Percentiles rank a stretch among this genome's conserved stretches.
Evolutionary conservation across 2,113 vertebrate species (phyloP).

Genomic region (Columba janthina): DNA sequence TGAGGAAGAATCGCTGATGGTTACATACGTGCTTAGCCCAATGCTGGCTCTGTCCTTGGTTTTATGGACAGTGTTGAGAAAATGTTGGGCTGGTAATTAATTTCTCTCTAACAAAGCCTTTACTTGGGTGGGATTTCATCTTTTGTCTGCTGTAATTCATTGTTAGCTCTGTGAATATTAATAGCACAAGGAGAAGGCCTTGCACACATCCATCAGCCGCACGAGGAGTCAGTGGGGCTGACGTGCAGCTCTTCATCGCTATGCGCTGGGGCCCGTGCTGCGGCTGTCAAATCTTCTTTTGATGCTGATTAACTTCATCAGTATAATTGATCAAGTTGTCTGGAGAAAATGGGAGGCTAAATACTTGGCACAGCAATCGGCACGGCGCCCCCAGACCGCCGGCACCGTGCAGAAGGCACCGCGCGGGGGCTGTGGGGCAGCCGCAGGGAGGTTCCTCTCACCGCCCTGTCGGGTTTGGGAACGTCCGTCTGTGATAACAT

Average conservation of each 20-base stretch:
- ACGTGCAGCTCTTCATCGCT: neutral
- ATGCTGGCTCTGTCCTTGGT: rapidly evolving
- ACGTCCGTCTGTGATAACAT: rapidly evolving
- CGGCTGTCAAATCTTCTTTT: constrained; percentile 1
- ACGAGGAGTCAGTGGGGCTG: neutral
- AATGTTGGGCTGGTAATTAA: neutral
- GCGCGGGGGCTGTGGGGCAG: neutral
- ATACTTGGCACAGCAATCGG: neutral
- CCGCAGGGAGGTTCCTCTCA: neutral
- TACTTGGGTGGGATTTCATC: neutral
- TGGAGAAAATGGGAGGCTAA: constrained; percentile 44
- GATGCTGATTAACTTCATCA: constrained; percentile 64
- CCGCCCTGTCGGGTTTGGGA: neutral
- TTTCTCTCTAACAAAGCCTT: neutral
- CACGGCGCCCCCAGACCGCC: neutral
- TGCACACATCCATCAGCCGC: neutral
- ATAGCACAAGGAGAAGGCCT: neutral
- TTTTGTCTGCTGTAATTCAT: neutral
- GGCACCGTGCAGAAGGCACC: neutral
- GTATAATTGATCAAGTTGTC: constrained; percentile 54
- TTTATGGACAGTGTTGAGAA: neutral
- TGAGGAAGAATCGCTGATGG: neutral
- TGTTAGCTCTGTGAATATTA: neutral
- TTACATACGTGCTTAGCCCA: rapidly evolving
- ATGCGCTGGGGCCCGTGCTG: neutral